phyloP scores from a whole-genome alignment of 1,140 invertebrate species.

The Coboldia fuscipes region DNA sequence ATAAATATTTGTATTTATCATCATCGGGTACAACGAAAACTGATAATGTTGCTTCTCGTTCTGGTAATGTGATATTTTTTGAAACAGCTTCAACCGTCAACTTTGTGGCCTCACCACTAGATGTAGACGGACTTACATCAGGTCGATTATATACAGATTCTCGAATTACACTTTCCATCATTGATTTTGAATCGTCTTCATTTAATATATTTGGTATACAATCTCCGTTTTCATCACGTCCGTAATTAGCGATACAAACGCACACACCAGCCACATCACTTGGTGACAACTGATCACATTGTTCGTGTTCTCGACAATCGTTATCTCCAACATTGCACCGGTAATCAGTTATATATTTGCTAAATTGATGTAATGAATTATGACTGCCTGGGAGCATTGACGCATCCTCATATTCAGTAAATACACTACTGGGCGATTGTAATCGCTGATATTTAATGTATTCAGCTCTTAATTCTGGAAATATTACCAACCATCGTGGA shows the following conservation, averaged over 20 bases:
- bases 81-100: slow-evolving; percentile 58
- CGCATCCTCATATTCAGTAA: slow-evolving; percentile 5
- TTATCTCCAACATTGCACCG: background rate
- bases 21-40: slow-evolving; percentile 62
- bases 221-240: slow-evolving; percentile 26
- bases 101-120: slow-evolving; percentile 27
- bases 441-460: slow-evolving; percentile 15
- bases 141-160: slow-evolving; percentile 10
- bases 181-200: slow-evolving; percentile 5
- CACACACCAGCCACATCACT: slow-evolving; percentile 40
- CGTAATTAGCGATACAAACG: slow-evolving; percentile 35
- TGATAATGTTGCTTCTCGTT: slow-evolving; percentile 52
- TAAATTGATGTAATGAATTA: background rate
- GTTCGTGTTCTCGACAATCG: slow-evolving; percentile 35
- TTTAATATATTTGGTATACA: slow-evolving; percentile 11
- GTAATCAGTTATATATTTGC: background rate
- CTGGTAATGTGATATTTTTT: slow-evolving; percentile 45
- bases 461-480: slow-evolving; percentile 26
- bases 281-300: slow-evolving; percentile 31
- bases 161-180: slow-evolving; percentile 6
- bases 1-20: slow-evolving; percentile 69
- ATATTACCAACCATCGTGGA: background rate
- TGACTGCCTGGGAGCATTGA: background rate
- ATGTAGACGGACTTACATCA: slow-evolving; percentile 20
- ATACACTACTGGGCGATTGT: slow-evolving; percentile 4